Percentiles rank a stretch among this genome's conserved stretches.
These are phyloP conservation scores for Amblyraja radiata DNA, from an alignment of 2,797 vertebrate genomes.

Conservation along the genomic window DNA sequence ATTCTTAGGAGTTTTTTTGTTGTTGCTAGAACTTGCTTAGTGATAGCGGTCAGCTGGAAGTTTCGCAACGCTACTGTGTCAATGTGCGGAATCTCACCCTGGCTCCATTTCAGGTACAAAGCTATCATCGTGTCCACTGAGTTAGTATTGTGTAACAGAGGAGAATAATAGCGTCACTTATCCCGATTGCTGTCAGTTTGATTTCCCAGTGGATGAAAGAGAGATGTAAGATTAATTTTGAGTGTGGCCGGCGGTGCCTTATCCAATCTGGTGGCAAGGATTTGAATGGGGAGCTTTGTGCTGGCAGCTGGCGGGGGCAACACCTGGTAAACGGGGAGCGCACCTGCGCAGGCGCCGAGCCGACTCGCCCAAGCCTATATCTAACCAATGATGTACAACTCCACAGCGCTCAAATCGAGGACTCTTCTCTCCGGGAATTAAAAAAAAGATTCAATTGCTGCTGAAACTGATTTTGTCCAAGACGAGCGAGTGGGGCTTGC, in stretches of 20 bases:
- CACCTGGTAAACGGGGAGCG: slow-evolving; percentile 70
- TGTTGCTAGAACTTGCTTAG: background rate
- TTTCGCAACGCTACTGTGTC: background rate
- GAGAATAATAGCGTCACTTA: slow-evolving; percentile 49
- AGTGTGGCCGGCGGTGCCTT: slow-evolving; percentile 40
- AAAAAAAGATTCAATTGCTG: slow-evolving; percentile 22
- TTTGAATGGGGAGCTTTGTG: slow-evolving; percentile 42
- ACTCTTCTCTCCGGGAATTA: slow-evolving; percentile 34
- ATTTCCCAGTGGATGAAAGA: slow-evolving; percentile 45
- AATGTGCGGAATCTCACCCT: too few relatives aligned
- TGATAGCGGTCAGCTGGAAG: background rate
- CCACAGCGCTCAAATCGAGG: slow-evolving; percentile 55
- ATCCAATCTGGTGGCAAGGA: slow-evolving; percentile 44
- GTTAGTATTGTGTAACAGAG: slow-evolving; percentile 47
- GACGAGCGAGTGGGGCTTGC: slow-evolving; percentile 41
- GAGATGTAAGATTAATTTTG: slow-evolving; percentile 40
- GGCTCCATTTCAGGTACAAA: background rate
- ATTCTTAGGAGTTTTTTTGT: background rate
- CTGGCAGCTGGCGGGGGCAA: slow-evolving; percentile 70
- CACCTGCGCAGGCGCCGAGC: slow-evolving; percentile 59
- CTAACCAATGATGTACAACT: slow-evolving; percentile 51
- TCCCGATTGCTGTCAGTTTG: slow-evolving; percentile 49
- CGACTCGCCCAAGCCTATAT: slow-evolving; percentile 40
- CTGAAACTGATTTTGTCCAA: slow-evolving; percentile 38
- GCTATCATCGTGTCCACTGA: background rate